phyloP scores from a whole-genome alignment of 2,888 invertebrate species.

The Dromius quadrimaculatus region DNA sequence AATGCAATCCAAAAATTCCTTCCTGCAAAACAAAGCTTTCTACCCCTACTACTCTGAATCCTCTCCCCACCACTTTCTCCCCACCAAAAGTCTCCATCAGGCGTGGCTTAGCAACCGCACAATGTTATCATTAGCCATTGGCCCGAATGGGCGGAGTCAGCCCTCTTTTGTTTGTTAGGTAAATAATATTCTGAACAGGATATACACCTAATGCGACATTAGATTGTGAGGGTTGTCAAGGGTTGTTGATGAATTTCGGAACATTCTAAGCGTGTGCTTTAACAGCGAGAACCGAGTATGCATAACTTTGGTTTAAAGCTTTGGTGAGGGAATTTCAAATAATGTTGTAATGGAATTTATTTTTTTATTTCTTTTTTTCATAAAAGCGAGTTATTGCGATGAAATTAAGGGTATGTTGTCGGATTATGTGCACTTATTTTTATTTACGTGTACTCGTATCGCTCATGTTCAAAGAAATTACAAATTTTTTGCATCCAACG shows the following conservation, averaged over 20 bases:
- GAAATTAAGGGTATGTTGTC: background rate
- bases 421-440: background rate
- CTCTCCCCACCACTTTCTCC: background rate
- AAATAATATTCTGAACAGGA: conserved; percentile 81
- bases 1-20: too few species aligned
- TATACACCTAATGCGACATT: conserved; percentile 70
- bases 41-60: background rate
- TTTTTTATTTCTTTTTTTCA: conserved; percentile 2
- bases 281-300: conserved; percentile 57
- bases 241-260: conserved; percentile 62
- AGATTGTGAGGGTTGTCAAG: conserved; percentile 66
- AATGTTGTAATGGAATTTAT: conserved; percentile 25
- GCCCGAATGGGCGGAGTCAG: conserved; percentile 65
- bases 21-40: too few species aligned
- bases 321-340: conserved; percentile 60
- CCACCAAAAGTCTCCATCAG: conserved; percentile 39
- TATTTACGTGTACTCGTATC: too few species aligned
- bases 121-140: conserved; percentile 66
- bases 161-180: conserved; percentile 72
- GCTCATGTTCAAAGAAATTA: too few species aligned
- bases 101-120: conserved; percentile 60
- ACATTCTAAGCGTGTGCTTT: conserved; percentile 1
- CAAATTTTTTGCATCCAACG: too few species aligned
- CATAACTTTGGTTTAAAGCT: conserved; percentile 65
- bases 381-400: background rate